Evolutionary conservation across 1,140 invertebrate genomes (phyloP).

Genomic region (Hermetia illucens): DNA sequence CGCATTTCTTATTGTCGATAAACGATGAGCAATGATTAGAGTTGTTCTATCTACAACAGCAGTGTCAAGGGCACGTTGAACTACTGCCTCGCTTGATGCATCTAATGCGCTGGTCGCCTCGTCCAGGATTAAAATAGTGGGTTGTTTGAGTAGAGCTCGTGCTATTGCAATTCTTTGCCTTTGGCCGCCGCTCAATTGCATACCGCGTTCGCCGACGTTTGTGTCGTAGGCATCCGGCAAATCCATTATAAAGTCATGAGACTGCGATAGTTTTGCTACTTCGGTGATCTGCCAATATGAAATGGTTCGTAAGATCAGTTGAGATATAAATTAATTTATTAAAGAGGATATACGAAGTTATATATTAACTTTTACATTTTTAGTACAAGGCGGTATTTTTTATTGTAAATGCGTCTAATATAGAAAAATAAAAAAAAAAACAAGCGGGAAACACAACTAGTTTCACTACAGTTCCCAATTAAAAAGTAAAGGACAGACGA

Average conservation of each 20-base stretch:
- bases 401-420: too few relatives aligned
- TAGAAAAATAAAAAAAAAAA: too few relatives aligned
- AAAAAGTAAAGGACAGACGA: too few relatives aligned
- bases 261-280: slow-evolving; percentile 74
- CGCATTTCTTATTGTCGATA: slow-evolving; percentile 69
- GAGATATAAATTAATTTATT: too few relatives aligned
- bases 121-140: slow-evolving; percentile 65
- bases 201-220: slow-evolving; percentile 68
- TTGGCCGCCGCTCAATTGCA: slow-evolving; percentile 72
- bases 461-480: too few relatives aligned
- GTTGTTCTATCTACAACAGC: slow-evolving; percentile 61
- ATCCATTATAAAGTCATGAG: slow-evolving; percentile 62
- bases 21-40: slow-evolving; percentile 68
- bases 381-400: too few relatives aligned
- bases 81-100: slow-evolving; percentile 68
- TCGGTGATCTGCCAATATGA: slow-evolving; percentile 45
- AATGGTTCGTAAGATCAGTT: too few relatives aligned
- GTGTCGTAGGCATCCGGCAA: slow-evolving; percentile 76
- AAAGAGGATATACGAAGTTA: too few relatives aligned
- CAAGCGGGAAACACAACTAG: too few relatives aligned
- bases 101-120: slow-evolving; percentile 83
- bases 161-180: slow-evolving; percentile 80
- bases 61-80: slow-evolving; percentile 62
- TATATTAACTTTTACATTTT: too few relatives aligned
- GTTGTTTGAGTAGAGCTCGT: slow-evolving; percentile 68